Conservation (phyloP, 1,140 invertebrate species). For the Diachasma alloeum region DNA sequence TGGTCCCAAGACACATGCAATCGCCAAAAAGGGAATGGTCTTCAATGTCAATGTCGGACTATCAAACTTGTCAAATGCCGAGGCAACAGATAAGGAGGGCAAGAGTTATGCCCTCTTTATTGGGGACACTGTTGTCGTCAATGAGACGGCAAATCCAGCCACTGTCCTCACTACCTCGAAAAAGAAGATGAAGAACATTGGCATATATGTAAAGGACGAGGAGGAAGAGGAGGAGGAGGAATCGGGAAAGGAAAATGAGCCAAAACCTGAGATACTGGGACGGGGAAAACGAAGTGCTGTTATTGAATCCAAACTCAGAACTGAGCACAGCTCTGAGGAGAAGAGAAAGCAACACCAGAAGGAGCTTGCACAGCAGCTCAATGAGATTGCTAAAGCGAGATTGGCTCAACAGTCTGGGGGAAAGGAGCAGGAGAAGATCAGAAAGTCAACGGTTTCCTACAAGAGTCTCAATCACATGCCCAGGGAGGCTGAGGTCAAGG, state of each 20-base stretch:
- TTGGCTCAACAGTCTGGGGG: conserved; percentile 86
- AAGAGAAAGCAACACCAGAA: conserved; percentile 97
- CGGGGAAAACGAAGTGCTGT: conserved; percentile 93
- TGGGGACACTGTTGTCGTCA: conserved; percentile 95
- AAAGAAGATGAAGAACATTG: conserved; percentile 95
- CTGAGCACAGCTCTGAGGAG: conserved; percentile 96
- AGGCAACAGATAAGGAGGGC: conserved; percentile 83
- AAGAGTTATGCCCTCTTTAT: conserved; percentile 95
- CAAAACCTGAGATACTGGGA: conserved; percentile 71
- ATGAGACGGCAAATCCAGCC: conserved; percentile 83
- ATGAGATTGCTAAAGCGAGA: conserved; percentile 91
- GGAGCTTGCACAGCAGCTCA: conserved; percentile 89
- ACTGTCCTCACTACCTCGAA: conserved; percentile 91
- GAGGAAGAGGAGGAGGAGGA: conserved; percentile 85
- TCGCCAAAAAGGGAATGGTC: conserved; percentile 94
- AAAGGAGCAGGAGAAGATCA: conserved; percentile 88
- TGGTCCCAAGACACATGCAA: conserved; percentile 83
- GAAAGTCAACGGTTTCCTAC: conserved; percentile 96
- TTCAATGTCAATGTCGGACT: conserved; percentile 97
- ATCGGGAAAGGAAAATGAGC: conserved; percentile 76
- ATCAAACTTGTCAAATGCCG: conserved; percentile 84
- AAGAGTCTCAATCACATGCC: conserved; percentile 93
- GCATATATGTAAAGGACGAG: conserved; percentile 95
- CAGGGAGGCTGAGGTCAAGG: conserved; percentile 90
- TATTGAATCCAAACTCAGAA: conserved; percentile 93